These are phyloP conservation scores for Calliopum simillimum DNA, from an alignment of 2,888 invertebrate genomes.

Conservation along the genomic window DNA sequence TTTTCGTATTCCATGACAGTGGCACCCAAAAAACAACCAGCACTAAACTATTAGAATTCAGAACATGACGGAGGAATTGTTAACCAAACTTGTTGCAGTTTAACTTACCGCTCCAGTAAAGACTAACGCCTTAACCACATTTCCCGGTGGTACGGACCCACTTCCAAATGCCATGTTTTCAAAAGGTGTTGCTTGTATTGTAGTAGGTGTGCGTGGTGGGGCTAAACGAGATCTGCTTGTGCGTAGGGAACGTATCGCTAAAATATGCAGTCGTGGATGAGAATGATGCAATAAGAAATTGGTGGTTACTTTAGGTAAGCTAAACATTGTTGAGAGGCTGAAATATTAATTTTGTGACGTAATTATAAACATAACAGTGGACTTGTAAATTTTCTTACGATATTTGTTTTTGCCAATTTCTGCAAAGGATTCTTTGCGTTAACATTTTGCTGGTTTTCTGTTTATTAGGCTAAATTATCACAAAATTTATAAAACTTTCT, in stretches of 20 bases:
- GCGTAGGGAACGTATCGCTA: constrained; percentile 43
- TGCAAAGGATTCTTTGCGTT: constrained; percentile 52
- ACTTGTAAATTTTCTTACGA: constrained; percentile 50
- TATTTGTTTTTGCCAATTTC: constrained; percentile 52
- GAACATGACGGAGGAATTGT: not conserved
- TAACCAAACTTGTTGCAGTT: not conserved
- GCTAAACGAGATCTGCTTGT: constrained; percentile 38
- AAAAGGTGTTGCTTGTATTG: constrained; percentile 26
- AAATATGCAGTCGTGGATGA: constrained; percentile 41
- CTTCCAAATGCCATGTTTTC: constrained; percentile 46
- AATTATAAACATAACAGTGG: not conserved
- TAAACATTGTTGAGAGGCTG: constrained; percentile 29
- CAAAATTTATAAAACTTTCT: constrained; percentile 3
- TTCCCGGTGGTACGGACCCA: constrained; percentile 53
- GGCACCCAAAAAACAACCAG: constrained; percentile 79
- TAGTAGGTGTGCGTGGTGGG: constrained; percentile 37
- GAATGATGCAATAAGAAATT: constrained; percentile 49
- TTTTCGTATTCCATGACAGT: constrained; percentile 91
- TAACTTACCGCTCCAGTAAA: constrained; percentile 61
- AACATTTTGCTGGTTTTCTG: constrained; percentile 51
- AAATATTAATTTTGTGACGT: not conserved
- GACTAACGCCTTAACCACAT: constrained; percentile 58
- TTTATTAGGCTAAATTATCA: not conserved
- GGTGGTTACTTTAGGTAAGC: constrained; percentile 27
- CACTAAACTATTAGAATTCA: constrained; percentile 69